Percentiles rank a stretch among this genome's conserved stretches.
These are phyloP conservation scores for Myzus persicae DNA, from an alignment of 1,140 invertebrate species.

Conservation along the genomic window DNA sequence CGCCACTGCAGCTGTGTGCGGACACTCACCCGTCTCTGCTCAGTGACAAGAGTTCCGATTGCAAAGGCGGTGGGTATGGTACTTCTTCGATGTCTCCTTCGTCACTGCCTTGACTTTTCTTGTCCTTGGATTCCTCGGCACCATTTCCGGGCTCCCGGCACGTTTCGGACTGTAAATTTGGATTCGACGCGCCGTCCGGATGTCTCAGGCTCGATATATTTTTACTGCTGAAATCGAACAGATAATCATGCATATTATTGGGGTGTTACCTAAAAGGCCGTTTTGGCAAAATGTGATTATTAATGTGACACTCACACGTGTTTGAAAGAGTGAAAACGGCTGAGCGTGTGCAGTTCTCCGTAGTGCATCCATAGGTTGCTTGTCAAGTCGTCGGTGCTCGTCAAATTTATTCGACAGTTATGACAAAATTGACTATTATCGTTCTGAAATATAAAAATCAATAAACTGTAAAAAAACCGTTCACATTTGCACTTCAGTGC, in stretches of 20 bases:
- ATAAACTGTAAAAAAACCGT: not conserved
- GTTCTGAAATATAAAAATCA: not conserved
- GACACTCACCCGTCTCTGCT: conserved; percentile 61
- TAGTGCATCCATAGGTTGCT: conserved; percentile 39
- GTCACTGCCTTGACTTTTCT: conserved; percentile 60
- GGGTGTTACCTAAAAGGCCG: not conserved
- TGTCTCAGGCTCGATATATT: conserved; percentile 81
- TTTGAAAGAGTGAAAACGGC: conserved; percentile 47
- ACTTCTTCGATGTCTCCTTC: conserved; percentile 62
- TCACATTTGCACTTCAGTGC: not conserved
- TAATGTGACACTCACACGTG: conserved; percentile 14
- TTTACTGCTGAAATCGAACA: conserved; percentile 60
- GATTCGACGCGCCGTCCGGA: conserved; percentile 90
- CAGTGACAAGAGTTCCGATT: conserved; percentile 61
- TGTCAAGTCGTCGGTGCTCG: conserved; percentile 45
- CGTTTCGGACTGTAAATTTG: conserved; percentile 72
- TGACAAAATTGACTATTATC: conserved; percentile 56
- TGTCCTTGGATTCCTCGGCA: conserved; percentile 64
- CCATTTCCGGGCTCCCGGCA: conserved; percentile 74
- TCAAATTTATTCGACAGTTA: conserved; percentile 57
- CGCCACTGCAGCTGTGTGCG: not conserved
- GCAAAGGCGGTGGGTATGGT: conserved; percentile 66
- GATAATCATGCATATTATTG: not conserved
- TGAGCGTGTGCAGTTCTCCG: conserved; percentile 42
- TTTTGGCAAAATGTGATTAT: not conserved